A percentile compares a stretch with the other conserved stretches of the same genome.
phyloP scores from a whole-genome alignment of 2,113 vertebrate genomes.

The Alethe diademata region DNA sequence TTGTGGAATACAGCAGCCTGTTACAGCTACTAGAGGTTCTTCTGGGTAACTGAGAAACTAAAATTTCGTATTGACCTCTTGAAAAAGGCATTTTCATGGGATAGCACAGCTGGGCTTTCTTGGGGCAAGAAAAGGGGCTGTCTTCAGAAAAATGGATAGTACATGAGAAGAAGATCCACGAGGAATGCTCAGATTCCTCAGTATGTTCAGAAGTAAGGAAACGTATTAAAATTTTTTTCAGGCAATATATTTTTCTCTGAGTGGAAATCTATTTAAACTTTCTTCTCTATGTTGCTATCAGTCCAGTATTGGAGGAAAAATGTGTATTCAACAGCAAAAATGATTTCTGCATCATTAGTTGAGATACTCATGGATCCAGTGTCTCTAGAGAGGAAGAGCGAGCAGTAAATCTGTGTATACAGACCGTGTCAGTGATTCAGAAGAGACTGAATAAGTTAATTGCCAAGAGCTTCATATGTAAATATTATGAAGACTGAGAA shows the following conservation, averaged over 20 bases:
- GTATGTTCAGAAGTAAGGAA: background rate
- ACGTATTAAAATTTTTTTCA: background rate
- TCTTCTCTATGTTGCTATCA: background rate
- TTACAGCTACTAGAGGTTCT: background rate
- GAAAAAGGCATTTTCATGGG: background rate
- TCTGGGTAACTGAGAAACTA: background rate
- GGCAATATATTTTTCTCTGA: background rate
- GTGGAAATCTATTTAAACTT: background rate
- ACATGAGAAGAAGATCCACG: background rate
- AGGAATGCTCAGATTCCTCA: background rate
- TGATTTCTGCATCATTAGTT: background rate
- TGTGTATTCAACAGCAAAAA: background rate
- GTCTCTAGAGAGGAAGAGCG: background rate
- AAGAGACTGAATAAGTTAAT: background rate
- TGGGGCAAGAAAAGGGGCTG: rapidly evolving
- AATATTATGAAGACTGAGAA: background rate
- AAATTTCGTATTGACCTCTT: background rate
- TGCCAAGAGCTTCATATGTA: background rate
- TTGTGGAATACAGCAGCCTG: background rate
- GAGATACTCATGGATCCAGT: background rate
- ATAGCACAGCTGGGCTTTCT: background rate
- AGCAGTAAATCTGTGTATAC: background rate
- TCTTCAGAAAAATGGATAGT: background rate
- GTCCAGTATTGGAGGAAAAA: background rate
- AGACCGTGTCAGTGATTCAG: background rate